Evolutionary conservation across 2,797 vertebrate genomes (phyloP).

Genomic region (Ptychadena robeensis): DNA sequence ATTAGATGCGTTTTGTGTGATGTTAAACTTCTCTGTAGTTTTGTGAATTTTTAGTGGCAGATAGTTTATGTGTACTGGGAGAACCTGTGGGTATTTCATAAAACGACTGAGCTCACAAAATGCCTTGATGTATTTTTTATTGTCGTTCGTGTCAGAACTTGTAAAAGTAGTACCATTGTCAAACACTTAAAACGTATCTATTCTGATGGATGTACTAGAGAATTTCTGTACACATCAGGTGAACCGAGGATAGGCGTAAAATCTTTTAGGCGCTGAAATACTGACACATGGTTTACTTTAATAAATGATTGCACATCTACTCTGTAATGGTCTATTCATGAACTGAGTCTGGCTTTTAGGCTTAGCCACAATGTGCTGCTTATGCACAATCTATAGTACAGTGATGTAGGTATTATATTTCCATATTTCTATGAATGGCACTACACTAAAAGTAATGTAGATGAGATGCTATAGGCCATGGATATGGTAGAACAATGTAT

Average conservation of each 20-base stretch:
- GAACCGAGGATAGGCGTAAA: neutral
- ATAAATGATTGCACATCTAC: neutral
- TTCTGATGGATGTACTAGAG: constrained; percentile 6
- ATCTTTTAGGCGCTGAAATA: neutral
- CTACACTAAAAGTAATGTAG: neutral
- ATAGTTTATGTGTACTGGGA: constrained; percentile 3
- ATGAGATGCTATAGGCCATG: neutral
- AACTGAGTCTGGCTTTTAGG: neutral
- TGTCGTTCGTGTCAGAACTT: constrained; percentile 10
- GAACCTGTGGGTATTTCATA: constrained; percentile 13
- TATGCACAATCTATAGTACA: neutral
- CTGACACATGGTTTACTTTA: neutral
- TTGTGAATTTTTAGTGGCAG: neutral
- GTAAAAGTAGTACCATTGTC: constrained; percentile 32
- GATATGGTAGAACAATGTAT: neutral
- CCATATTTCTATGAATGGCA: neutral
- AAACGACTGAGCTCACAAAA: constrained; percentile 24
- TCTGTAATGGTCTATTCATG: neutral
- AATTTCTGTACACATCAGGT: constrained; percentile 1
- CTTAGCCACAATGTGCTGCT: neutral
- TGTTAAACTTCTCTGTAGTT: constrained; percentile 12
- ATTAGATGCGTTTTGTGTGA: neutral
- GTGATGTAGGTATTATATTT: neutral
- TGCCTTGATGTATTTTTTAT: constrained; percentile 39
- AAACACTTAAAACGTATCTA: constrained; percentile 18